Percentiles rank a stretch among this genome's conserved stretches.
Conservation (phyloP, 2,888 invertebrate species). For the Limenitis camilla region DNA sequence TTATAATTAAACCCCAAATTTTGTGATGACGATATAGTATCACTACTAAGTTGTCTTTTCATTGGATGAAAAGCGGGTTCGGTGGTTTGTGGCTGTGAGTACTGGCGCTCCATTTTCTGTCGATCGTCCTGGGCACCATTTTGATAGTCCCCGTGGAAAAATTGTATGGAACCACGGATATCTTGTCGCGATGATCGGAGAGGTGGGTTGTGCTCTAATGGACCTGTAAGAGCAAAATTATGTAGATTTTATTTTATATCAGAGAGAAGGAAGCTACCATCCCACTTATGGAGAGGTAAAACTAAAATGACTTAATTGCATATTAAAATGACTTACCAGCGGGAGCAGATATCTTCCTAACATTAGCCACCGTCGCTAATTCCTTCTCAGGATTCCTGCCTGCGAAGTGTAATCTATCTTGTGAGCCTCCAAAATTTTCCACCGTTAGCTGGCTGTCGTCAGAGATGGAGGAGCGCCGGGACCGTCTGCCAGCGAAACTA, state of each 20-base stretch:
- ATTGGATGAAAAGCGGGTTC: no score
- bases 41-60: no score
- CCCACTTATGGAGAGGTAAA: not conserved
- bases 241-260: not conserved
- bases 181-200: constrained; percentile 85
- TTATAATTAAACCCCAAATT: constrained; percentile 45
- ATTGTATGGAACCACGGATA: constrained; percentile 80
- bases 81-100: constrained; percentile 62
- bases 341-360: constrained; percentile 69
- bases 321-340: no score
- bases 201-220: constrained; percentile 79
- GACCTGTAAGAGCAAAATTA: constrained; percentile 37
- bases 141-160: constrained; percentile 77
- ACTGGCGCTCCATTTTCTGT: constrained; percentile 72
- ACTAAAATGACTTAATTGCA: no score
- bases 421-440: constrained; percentile 94
- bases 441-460: constrained; percentile 93
- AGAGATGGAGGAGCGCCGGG: constrained; percentile 84
- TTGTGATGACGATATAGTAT: no score
- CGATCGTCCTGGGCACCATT: constrained; percentile 55
- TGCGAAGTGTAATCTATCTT: constrained; percentile 90
- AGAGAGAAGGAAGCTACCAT: not conserved
- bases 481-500: constrained; percentile 85
- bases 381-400: constrained; percentile 89
- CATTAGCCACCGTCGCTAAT: constrained; percentile 59